A percentile compares a stretch with the other conserved stretches of the same genome.
Evolutionary conservation across 2,113 vertebrate genomes (phyloP).

Genomic region (Triplophysa siluroides): DNA sequence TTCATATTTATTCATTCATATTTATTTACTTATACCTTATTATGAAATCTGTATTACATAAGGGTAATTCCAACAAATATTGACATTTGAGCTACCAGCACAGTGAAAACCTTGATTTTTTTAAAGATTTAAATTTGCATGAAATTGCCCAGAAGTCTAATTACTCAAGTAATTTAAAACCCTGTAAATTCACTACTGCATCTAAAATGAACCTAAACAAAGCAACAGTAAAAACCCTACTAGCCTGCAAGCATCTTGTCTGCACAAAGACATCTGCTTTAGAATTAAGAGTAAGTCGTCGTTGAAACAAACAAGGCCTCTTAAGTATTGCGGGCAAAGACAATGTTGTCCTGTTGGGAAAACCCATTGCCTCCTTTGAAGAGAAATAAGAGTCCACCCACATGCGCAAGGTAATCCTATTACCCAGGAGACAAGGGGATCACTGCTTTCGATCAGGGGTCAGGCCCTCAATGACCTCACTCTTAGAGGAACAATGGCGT

Average conservation of each 20-base stretch:
- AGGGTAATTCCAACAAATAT: too few relatives aligned
- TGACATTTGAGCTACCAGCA: too few relatives aligned
- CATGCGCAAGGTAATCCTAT: slow-evolving; percentile 58
- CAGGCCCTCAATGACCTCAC: slow-evolving; percentile 48
- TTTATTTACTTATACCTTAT: too few relatives aligned
- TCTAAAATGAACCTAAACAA: slow-evolving; percentile 74
- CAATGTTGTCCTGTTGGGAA: slow-evolving; percentile 68
- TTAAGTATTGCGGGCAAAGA: slow-evolving; percentile 73
- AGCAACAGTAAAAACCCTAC: slow-evolving; percentile 46
- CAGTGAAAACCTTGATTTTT: too few relatives aligned
- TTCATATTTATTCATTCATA: too few relatives aligned
- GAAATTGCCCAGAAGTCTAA: too few relatives aligned
- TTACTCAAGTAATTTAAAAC: too few relatives aligned
- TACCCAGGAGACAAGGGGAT: slow-evolving; percentile 58
- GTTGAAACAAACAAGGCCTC: slow-evolving; percentile 77
- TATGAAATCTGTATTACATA: too few relatives aligned
- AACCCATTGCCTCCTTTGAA: slow-evolving; percentile 70
- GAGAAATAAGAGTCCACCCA: slow-evolving; percentile 60
- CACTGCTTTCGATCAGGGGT: slow-evolving; percentile 50
- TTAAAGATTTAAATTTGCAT: too few relatives aligned
- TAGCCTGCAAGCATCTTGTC: slow-evolving; percentile 32
- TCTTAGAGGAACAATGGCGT: slow-evolving; percentile 44
- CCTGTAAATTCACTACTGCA: slow-evolving; percentile 65
- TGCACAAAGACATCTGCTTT: slow-evolving; percentile 74
- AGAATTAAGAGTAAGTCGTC: slow-evolving; percentile 67